Conservation (phyloP, 2,888 invertebrate species). For the Sinelater perroti region DNA sequence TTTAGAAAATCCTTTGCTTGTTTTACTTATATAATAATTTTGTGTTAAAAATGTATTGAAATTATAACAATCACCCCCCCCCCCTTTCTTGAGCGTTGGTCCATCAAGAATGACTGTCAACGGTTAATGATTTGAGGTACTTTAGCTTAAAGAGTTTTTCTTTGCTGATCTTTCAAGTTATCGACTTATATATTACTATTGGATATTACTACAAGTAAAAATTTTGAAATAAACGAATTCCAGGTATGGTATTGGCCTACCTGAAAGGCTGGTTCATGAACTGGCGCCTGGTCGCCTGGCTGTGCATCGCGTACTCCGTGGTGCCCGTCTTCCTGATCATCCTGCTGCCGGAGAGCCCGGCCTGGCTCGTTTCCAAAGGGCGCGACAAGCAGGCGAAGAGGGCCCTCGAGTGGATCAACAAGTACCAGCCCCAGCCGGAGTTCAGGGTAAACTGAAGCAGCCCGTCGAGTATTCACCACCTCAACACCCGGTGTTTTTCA, state of each 20-base stretch:
- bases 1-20: too few species aligned
- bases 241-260: conserved; percentile 67
- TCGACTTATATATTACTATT: too few species aligned
- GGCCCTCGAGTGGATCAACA: conserved; percentile 61
- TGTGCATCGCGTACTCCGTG: conserved; percentile 61
- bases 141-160: too few species aligned
- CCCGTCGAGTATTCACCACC: not conserved
- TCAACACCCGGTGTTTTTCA: conserved; percentile 40
- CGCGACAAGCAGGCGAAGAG: conserved; percentile 63
- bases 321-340: conserved; percentile 62
- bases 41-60: too few species aligned
- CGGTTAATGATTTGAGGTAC: too few species aligned
- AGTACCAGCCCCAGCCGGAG: conserved; percentile 59
- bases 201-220: too few species aligned
- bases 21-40: too few species aligned
- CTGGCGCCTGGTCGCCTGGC: conserved; percentile 66
- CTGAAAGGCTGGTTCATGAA: conserved; percentile 63
- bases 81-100: too few species aligned
- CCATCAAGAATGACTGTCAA: too few species aligned
- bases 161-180: too few species aligned
- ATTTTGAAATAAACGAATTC: too few species aligned
- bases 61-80: too few species aligned
- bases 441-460: conserved; percentile 52
- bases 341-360: conserved; percentile 66
- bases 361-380: conserved; percentile 66